Base-by-base conservation (phyloP, 2,888 invertebrate genomes). In the Sicus ferrugineus region DNA sequence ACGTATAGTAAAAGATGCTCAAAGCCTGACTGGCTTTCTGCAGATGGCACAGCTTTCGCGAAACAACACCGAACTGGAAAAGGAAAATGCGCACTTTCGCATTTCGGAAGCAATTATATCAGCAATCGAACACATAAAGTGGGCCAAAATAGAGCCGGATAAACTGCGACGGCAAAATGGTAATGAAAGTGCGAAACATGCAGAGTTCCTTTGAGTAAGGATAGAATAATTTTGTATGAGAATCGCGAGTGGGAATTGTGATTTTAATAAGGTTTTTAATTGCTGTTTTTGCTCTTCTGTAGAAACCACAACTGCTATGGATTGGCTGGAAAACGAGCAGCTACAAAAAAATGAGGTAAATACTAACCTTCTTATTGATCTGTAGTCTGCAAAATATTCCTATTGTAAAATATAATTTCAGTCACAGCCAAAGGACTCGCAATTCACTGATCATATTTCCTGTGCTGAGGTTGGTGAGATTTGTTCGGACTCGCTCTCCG, bases 1-100 rank as follows among this genome's bases (percentile, higher is more conserved):
- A 52, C 52, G 21, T 9, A 31, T 16, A 30, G 30, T 73, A 66
- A 73, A 80, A 75, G 76, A 75, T 59, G 76, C 92, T 0, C 93
- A 93, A 84, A 92, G 90, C 75, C 84, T 94, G 52, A 89, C 90
- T 6, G 89, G 90, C 59, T 94, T 92, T 80, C 84, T 94, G 34
- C 90, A 91, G 2, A 91, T 91, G 23, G 89, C 90, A 61, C 90
- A 92, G 75, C 91, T 91, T 79, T 88, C 90, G 34, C 88, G 90
- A 72, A 87, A 89, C 23, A 91, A 91, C 78, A 93, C 93, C 0
- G 93, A 93, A 78, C 85, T 94, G 70, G 94, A 94, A 78, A 86
- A 93, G 79, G 94, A 95, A 85, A 94, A 94, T 85, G 93, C 94
- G 0, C 94, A 95, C 85, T 94, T 95, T 82, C 91, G 90, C 78